Base-by-base conservation (phyloP, 2,797 vertebrate species). In the Silurus aristotelis region DNA sequence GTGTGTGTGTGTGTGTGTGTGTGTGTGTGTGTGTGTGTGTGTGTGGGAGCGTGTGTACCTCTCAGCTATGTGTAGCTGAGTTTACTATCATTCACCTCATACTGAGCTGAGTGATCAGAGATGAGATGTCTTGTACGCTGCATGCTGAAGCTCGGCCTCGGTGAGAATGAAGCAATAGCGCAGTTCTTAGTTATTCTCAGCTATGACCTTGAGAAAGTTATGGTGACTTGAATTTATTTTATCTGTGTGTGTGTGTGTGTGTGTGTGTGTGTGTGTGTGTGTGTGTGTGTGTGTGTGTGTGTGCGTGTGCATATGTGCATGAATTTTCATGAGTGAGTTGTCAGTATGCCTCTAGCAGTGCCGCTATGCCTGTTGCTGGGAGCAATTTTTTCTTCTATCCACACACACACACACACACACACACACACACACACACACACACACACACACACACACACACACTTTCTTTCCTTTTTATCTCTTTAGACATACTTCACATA, bases 311-410 rank as follows among this genome's bases (percentile, higher is more conserved):
- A 83, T 75, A 43, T 87, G 61, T 84, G 43, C 84, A 80, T 88
- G 64, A 67, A 82, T 85, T 82, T 82, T 82, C 63, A 82, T 85
- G 55, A 61, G 84, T 79, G 72, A 63, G 70, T 86, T 60, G 64
- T 88, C 67, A 68, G 82, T 87, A 78, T 91, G 85, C 86, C 77
- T 89, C 83, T 90, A 80, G 84, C 83, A 82, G 77, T 88, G 90
- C 89, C 88, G 89, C 89, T 84, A 80, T 87, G 82, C 87, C 70
- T 87, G 72, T 86, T 87, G 84, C 67, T 75, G 85, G 87, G 89
- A 87, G 88, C 89, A 90, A 89, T 87, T 90, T 83, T 89, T 86
- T 82, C 43, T 89, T 52, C 75, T 52, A n/a, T 22, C 52, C 19
- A 80, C 17, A 19, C 48, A n/a, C 20, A 25, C 71, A 13, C 64